Evolutionary conservation across 2,888 invertebrate genomes (phyloP), one percentile per base, ranked within the genome.

Genomic region (Parascotia fuliginaria): DNA sequence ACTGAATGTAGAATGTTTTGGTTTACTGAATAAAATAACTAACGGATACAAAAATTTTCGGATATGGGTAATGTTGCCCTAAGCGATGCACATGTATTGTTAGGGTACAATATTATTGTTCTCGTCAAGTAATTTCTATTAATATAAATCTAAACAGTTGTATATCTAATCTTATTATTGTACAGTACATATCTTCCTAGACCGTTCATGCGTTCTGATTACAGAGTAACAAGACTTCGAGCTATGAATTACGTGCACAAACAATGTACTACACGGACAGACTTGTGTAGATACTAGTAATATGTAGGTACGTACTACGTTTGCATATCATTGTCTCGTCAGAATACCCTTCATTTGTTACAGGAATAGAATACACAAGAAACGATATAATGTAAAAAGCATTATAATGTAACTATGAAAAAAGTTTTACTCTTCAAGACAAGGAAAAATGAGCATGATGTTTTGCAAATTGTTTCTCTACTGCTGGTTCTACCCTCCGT

Each of bases 331-430:
- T 50, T 45, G 43, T 51, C 38, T 55, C 41, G 27, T 59, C 33
- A 51, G 44, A 41, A 13, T 24, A 38, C 12, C 33, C 34, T 60
- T 45, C 40, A 34, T 77, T 81, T 82, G 77, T 89, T 89, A 54
- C 87, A 90, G 89, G 69, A n/a, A n/a, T 76, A 61, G 55, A 61
- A 63, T 60, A 64, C 24, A 70, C 63, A 70, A 70, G 71, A 65
- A 65, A 70, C 64, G 66, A 73, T 76, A 74, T 72, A 77, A 83
- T 83, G 81, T 81, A 73, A 62, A 78, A 71, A 65, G 73, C 74
- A 81, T 79, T 77, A 90, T 82, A 81, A 89, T 90, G 90, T 87
- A 89, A 91, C 80, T 90, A 91, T 92, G 92, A 87, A 83, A 89
- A 88, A 77, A 74, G 77, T 81, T 81, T 81, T 79, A 81, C 79